Conservation (phyloP, 2,113 vertebrate species). For the Baryphthengus martii region DNA sequence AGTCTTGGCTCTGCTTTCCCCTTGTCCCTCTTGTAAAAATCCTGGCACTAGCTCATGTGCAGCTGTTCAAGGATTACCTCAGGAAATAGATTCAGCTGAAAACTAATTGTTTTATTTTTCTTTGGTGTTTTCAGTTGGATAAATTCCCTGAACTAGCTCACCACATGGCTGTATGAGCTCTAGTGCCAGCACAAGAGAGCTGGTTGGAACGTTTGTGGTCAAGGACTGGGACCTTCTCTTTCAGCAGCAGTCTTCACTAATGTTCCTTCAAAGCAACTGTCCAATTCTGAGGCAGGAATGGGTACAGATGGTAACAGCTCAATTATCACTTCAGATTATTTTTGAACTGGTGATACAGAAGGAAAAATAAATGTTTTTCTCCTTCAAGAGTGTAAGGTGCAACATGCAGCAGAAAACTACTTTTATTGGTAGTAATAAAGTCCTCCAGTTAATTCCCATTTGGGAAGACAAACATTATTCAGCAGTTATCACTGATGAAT, state of each 20-base stretch:
- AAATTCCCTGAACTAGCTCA: conserved; percentile 16
- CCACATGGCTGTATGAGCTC: not conserved
- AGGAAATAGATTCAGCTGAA: conserved; percentile 56
- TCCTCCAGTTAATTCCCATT: not conserved
- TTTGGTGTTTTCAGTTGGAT: conserved; percentile 48
- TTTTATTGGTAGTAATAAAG: not conserved
- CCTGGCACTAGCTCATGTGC: conserved; percentile 12
- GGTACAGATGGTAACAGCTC: not conserved
- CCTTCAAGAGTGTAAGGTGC: not conserved
- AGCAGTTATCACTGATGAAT: not conserved
- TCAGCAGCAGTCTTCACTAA: not conserved
- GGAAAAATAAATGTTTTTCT: not conserved
- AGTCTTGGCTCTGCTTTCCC: conserved; percentile 34
- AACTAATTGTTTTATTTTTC: conserved; percentile 58
- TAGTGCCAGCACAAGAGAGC: not conserved
- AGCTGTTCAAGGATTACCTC: conserved; percentile 60
- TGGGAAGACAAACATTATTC: not conserved
- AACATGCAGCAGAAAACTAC: not conserved
- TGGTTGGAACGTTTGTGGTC: not conserved
- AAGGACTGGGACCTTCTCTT: not conserved
- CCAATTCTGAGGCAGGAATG: not conserved
- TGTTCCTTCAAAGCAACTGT: not conserved
- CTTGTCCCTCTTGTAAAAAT: conserved; percentile 4
- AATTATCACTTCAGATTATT: not conserved
- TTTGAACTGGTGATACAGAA: not conserved